Conservation (phyloP, 2,888 invertebrate genomes). For the Adela reaumurella region DNA sequence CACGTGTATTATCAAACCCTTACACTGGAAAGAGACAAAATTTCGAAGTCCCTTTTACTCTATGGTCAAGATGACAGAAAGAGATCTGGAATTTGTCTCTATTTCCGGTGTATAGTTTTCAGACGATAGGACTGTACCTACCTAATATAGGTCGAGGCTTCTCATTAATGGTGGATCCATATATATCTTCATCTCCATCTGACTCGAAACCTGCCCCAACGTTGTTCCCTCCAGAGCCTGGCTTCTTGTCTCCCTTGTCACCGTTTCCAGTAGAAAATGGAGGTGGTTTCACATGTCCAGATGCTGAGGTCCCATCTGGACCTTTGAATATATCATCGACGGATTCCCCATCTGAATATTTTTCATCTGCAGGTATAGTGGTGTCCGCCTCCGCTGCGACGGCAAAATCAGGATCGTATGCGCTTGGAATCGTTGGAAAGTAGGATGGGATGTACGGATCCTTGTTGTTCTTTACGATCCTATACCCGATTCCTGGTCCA, state of each 20-base stretch:
- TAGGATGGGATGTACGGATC: conserved; percentile 62
- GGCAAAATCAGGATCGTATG: conserved; percentile 45
- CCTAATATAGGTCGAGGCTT: background rate
- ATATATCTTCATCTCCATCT: background rate
- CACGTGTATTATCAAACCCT: too few species aligned
- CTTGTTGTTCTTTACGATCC: conserved; percentile 67
- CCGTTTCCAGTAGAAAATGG: conserved; percentile 35
- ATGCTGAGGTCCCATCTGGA: conserved; percentile 55
- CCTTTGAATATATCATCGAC: conserved; percentile 23
- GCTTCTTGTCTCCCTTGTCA: conserved; percentile 24
- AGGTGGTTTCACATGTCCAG: conserved; percentile 53
- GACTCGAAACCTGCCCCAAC: background rate
- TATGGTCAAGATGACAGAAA: too few species aligned
- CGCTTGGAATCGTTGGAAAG: conserved; percentile 57
- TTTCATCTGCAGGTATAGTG: conserved; percentile 20
- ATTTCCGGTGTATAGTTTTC: too few species aligned
- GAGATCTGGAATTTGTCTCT: too few species aligned
- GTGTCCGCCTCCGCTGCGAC: conserved; percentile 24
- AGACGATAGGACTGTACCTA: too few species aligned
- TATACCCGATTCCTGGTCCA: conserved; percentile 74
- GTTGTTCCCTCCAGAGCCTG: conserved; percentile 11
- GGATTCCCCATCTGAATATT: conserved; percentile 14
- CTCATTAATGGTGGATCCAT: background rate
- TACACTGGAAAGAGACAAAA: too few species aligned
- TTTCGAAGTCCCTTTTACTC: too few species aligned